Evolutionary conservation across 1,140 invertebrate species (phyloP).

Genomic region (Drosophila sproati): DNA sequence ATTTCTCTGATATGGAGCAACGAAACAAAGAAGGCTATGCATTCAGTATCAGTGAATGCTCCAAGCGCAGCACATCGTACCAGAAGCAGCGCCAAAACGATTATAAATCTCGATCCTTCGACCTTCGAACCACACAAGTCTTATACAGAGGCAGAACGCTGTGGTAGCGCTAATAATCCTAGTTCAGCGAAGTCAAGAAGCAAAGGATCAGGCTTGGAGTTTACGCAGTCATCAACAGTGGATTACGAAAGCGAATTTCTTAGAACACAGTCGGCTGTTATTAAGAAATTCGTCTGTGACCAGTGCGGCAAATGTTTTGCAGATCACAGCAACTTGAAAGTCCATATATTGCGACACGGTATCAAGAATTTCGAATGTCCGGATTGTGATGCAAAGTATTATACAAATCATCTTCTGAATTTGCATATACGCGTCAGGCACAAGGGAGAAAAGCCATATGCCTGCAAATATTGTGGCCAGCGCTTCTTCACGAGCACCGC

Average conservation of each 20-base stretch:
- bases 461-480: conserved; percentile 32
- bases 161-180: no score
- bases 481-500: conserved; percentile 22
- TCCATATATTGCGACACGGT: conserved; percentile 39
- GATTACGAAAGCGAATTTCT: neutral
- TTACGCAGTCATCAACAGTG: no score
- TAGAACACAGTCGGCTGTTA: neutral
- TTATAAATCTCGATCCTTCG: no score
- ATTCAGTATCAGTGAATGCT: no score
- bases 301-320: conserved; percentile 26
- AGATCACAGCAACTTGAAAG: conserved; percentile 5
- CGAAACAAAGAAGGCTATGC: no score
- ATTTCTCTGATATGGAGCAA: no score
- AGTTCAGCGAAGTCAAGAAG: no score
- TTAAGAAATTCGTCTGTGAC: conserved; percentile 27
- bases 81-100: no score
- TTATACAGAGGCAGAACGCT: no score
- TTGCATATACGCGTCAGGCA: conserved; percentile 41
- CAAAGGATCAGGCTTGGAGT: no score
- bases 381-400: conserved; percentile 34
- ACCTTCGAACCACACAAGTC: no score
- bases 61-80: no score
- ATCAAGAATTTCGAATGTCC: conserved; percentile 40
- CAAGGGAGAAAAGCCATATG: conserved; percentile 36
- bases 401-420: conserved; percentile 23